A percentile compares a stretch with the other conserved stretches of the same genome.
Evolutionary conservation across 2,888 invertebrate genomes (phyloP).

Genomic region (Dynastes maya): DNA sequence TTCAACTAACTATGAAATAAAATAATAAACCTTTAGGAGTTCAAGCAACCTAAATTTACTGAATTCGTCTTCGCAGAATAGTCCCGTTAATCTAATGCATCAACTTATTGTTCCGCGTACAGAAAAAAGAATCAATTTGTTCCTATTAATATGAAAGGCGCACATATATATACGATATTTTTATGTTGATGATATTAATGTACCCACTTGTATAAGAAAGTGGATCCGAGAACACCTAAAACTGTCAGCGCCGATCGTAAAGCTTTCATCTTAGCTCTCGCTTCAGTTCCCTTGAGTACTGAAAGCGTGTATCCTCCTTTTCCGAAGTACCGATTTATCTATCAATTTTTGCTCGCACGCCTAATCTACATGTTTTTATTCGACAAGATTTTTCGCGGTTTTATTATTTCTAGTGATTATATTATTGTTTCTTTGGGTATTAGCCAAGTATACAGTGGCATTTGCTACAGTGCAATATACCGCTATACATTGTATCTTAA

Average conservation of each 20-base stretch:
- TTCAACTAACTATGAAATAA: no score
- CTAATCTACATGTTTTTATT: slow-evolving; percentile 2
- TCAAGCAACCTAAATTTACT: no score
- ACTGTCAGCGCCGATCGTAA: slow-evolving; percentile 71
- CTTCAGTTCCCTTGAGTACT: slow-evolving; percentile 67
- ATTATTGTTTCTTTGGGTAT: not conserved
- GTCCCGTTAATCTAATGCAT: not conserved
- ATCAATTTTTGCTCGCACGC: slow-evolving; percentile 47
- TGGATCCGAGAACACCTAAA: slow-evolving; percentile 67
- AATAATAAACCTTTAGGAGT: no score
- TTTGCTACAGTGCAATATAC: no score
- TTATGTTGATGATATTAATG: slow-evolving; percentile 61
- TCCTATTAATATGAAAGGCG: slow-evolving; percentile 18
- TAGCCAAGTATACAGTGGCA: no score
- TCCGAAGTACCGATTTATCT: slow-evolving; percentile 47
- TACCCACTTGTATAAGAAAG: slow-evolving; percentile 63
- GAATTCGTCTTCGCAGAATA: not conserved
- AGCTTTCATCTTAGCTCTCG: slow-evolving; percentile 69
- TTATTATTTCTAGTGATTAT: not conserved
- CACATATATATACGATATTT: slow-evolving; percentile 31
- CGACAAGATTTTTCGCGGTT: not conserved
- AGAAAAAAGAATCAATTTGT: slow-evolving; percentile 29
- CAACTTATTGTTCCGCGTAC: no score
- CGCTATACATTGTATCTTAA: no score
- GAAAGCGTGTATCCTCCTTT: slow-evolving; percentile 58